Evolutionary conservation across 2,888 invertebrate genomes (phyloP).

Genomic region (Ctenicera cuprea): DNA sequence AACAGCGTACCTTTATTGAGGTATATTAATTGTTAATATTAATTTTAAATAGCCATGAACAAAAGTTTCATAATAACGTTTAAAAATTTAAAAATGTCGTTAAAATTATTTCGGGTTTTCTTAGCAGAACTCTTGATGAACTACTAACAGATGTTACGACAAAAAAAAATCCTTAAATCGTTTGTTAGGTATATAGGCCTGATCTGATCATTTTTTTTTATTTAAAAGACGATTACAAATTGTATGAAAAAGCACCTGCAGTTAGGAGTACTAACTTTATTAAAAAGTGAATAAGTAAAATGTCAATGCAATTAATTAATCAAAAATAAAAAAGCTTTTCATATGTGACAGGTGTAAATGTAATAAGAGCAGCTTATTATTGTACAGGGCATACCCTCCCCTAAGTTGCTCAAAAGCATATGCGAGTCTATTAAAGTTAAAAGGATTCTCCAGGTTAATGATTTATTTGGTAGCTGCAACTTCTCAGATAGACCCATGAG

Average conservation of each 20-base stretch:
- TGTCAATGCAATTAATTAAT: not conserved
- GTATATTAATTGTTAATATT: too few species aligned
- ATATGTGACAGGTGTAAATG: slow-evolving; percentile 7
- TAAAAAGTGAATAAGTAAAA: not conserved
- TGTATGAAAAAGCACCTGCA: not conserved
- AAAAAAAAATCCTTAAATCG: too few species aligned
- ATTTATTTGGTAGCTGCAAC: slow-evolving; percentile 53
- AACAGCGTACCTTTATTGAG: too few species aligned
- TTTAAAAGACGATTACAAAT: not conserved
- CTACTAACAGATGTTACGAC: too few species aligned
- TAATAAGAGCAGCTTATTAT: not conserved
- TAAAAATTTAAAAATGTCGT: too few species aligned
- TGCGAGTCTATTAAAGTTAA: slow-evolving; percentile 46
- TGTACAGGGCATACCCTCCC: not conserved
- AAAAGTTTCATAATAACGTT: too few species aligned
- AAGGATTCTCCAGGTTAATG: slow-evolving; percentile 48
- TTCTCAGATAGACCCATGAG: slow-evolving; percentile 47
- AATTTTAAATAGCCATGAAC: too few species aligned
- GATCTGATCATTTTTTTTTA: too few species aligned
- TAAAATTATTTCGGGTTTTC: too few species aligned
- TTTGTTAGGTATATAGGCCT: too few species aligned
- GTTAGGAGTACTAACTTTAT: not conserved
- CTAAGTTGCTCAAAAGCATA: slow-evolving; percentile 18
- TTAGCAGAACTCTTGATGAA: too few species aligned
- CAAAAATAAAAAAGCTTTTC: not conserved